These are phyloP conservation scores for Anomalospiza imberbis DNA, from an alignment of 2,797 vertebrate species.

Conservation along the genomic window DNA sequence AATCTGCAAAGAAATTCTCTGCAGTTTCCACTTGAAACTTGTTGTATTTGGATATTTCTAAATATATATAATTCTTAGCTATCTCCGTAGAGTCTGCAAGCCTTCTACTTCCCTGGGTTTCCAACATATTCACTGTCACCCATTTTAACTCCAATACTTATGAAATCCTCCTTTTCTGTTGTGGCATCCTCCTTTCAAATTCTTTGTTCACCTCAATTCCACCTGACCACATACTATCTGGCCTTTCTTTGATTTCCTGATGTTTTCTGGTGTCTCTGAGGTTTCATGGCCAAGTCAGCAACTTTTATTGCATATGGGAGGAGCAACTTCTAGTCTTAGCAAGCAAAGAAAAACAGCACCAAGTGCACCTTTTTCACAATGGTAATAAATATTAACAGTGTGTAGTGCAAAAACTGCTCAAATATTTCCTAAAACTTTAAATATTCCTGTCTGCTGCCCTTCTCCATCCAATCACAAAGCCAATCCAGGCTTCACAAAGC, in stretches of 20 bases:
- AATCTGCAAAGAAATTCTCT: not conserved
- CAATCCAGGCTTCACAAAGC: not conserved
- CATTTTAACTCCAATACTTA: not conserved
- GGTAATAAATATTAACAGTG: not conserved
- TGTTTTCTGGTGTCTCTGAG: not conserved
- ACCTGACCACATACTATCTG: not conserved
- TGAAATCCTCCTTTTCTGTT: not conserved
- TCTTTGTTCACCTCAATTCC: not conserved
- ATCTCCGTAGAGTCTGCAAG: not conserved
- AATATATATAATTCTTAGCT: not conserved
- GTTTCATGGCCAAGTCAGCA: not conserved
- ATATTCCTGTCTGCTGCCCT: not conserved
- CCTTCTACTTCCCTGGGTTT: not conserved
- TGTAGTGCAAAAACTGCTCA: not conserved
- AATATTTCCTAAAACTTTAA: not conserved
- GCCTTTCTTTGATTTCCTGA: not conserved
- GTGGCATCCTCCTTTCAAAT: not conserved
- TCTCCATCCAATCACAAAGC: not conserved
- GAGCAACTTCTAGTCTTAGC: not conserved
- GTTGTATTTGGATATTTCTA: not conserved
- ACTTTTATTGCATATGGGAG: not conserved
- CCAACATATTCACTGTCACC: not conserved
- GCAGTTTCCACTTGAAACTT: not conserved
- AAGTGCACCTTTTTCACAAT: not conserved
- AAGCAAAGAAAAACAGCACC: not conserved